Conservation (phyloP, 2,888 invertebrate genomes). For the Rhagonycha lutea region DNA sequence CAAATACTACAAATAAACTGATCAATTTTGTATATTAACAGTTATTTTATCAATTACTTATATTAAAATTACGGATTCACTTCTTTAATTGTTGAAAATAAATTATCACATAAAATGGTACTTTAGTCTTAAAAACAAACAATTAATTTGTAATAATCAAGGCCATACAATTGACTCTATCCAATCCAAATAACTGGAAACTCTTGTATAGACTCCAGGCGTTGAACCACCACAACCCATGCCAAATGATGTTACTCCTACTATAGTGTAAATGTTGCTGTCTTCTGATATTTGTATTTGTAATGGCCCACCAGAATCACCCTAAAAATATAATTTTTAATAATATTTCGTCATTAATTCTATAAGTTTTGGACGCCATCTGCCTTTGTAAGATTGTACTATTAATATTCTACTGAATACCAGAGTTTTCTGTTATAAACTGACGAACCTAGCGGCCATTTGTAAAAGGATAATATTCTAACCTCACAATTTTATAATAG, state of each 20-base stretch:
- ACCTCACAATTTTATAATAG: too few species aligned
- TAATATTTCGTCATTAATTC: too few species aligned
- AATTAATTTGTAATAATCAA: slow-evolving; percentile 2
- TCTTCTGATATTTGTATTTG: slow-evolving; percentile 37
- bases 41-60: too few species aligned
- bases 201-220: slow-evolving; percentile 51
- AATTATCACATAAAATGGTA: not conserved
- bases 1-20: too few species aligned
- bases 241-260: slow-evolving; percentile 53
- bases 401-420: too few species aligned
- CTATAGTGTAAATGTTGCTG: slow-evolving; percentile 40
- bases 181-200: slow-evolving; percentile 49
- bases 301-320: slow-evolving; percentile 64
- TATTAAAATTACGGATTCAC: not conserved
- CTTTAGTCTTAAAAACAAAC: not conserved
- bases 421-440: too few species aligned
- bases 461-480: too few species aligned
- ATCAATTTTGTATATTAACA: too few species aligned
- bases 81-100: not conserved
- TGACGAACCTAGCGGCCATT: too few species aligned
- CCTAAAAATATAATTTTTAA: slow-evolving; percentile 50
- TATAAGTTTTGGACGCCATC: too few species aligned
- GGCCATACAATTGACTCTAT: slow-evolving; percentile 52
- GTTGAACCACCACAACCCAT: slow-evolving; percentile 45
- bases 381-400: too few species aligned